phyloP scores from a whole-genome alignment of 1,140 invertebrate genomes.

The Megalonaias nervosa region DNA sequence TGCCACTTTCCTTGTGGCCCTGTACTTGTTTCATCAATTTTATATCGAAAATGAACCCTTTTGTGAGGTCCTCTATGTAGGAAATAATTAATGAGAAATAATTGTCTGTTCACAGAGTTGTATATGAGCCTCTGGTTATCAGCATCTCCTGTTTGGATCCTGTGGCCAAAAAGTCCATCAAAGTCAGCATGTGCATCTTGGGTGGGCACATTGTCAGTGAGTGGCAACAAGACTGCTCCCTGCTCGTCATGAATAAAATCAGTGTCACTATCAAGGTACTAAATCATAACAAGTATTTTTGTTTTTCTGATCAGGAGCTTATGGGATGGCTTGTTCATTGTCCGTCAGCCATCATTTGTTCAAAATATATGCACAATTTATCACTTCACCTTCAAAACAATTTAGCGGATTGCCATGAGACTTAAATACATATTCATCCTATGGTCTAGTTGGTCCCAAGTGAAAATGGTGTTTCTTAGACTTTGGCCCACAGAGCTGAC shows the following conservation, averaged over 20 bases:
- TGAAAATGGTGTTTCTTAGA: too few species aligned
- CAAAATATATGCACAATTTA: too few species aligned
- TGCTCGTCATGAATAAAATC: constrained; percentile 79
- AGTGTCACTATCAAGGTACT: constrained; percentile 79
- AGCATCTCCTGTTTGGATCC: constrained; percentile 64
- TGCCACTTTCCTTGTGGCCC: not conserved
- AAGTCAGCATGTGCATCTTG: constrained; percentile 51
- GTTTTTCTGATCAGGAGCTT: too few species aligned
- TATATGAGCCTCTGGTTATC: constrained; percentile 65
- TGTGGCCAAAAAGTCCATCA: constrained; percentile 55
- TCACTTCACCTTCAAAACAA: too few species aligned
- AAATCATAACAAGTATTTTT: not conserved
- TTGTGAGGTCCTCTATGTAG: not conserved
- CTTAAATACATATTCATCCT: too few species aligned
- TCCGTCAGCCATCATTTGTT: too few species aligned
- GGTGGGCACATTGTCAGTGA: constrained; percentile 70
- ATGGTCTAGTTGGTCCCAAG: too few species aligned
- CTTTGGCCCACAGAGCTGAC: too few species aligned
- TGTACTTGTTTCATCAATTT: not conserved
- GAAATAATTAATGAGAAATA: too few species aligned
- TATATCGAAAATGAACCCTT: not conserved
- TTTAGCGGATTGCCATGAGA: too few species aligned
- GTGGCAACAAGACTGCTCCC: constrained; percentile 73
- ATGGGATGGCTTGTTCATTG: too few species aligned
- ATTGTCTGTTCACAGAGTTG: constrained; percentile 52